Evolutionary conservation across 2,113 vertebrate species (phyloP), one percentile per base, ranked within the genome.

Genomic region (Mormoops blainvillei): DNA sequence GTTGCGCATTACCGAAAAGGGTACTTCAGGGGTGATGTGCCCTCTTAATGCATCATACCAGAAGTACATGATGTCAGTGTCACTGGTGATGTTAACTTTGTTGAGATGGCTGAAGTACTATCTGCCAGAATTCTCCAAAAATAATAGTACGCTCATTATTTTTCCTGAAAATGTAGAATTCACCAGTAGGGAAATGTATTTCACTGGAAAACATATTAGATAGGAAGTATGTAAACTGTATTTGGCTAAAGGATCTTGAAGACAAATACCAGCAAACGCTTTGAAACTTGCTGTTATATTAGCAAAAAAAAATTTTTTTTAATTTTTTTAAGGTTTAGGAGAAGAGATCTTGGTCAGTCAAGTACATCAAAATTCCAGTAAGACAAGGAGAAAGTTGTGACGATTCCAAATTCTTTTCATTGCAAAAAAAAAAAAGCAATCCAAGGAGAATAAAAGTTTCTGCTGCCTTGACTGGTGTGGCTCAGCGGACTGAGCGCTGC

Each of bases 361-460:
- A 16, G 43, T 13, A 89, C 38, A 36, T 61, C 28, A 94, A 94
- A 50, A 82, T 41, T 84, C 43, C 76, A 50, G 41, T 87, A 92
- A 83, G 52, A 48, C 31, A 89, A 63, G 61, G 58, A 85, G 65
- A 91, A 91, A 58, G 31, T 54, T 90, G 4, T 74, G 33, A 96
- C 76, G 12, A 96, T 93, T 84, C 76, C 36, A 38, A 95, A 94
- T 63, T 95, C 28, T 83, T 96, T 43, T 73, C 81, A 90, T 84
- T 68, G 80, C 26, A 96, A 96, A 97, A 45, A 96, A 97, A 45
- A 95, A 67, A 83, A 54, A 54, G n/a, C 33, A 80, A 90, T 80
- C 20, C 45, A 91, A 85, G 28, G n/a, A 15, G 58, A 87, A 91
- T 11, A 95, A 84, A 78, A 36, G 10, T 77, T 80, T 92, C 50